Base-by-base conservation (phyloP, 2,888 invertebrate species). In the Apamea monoglypha region DNA sequence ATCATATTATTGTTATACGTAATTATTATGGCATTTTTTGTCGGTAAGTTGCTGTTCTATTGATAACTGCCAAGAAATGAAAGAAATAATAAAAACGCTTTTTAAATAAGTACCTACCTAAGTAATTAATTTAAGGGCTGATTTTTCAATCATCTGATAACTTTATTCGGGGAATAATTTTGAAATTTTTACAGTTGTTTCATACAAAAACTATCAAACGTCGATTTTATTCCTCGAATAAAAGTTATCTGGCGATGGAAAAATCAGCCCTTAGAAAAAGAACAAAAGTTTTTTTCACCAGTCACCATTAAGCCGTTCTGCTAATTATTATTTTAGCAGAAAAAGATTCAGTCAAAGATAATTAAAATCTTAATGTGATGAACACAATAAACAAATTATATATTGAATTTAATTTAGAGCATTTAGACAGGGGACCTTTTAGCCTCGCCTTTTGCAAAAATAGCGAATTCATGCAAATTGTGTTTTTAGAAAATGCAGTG, bases 1-100 rank as follows among this genome's bases (percentile, higher is more conserved):
- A 80, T 84, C 44, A 72, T 66, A 64, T 68, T 44, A 18, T 72
- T 71, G 32, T 67, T 61, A 73, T 71, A 63, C 61, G n/a, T 67
- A 63, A 68, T 40, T 61, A 67, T 16, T 53, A 40, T 44, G 59
- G n/a, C 73, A 67, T 71, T 67, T 67, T 82, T 70, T 74, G 47
- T 47, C 82, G 6, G 21, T 47, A 36, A 50, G 8, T 63, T 56
- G 25, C 21, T 56, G 25, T 29, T 40, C 21, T n/a, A 32, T 59
- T 66, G 6, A 67, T 25, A 1, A 32, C 21, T 56, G 29, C 7
- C 18, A 71, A n/a, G 1, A 0, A 66, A 56, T 56, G 1, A 56
- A 64, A 18, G 0, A 80, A 66, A 47, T 44, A 56, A 47, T 21
- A 2, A 67, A 56, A 7, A 50, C 21, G 7, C 2, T 44, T 21